Evolutionary conservation across 2,797 vertebrate genomes (phyloP), one percentile per base, ranked within the genome.

Genomic region (Mus caroli): DNA sequence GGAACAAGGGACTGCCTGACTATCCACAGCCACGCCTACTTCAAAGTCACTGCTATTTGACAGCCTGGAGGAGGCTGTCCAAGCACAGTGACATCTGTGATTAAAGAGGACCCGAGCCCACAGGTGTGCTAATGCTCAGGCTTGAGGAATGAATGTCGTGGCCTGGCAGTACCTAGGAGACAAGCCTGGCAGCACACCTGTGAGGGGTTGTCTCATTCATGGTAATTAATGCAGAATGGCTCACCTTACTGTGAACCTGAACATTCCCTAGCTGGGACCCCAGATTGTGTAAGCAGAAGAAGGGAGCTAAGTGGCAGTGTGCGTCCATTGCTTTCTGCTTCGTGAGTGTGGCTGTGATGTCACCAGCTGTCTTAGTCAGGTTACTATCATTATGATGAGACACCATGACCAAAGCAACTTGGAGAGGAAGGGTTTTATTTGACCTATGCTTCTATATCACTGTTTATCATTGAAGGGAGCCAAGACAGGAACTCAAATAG

Each of bases 81-180:
- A 17, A 46, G n/a, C 4, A 0, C 37, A 0, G 26, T 26, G 83
- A 8, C 1, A 0, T 20, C 77, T n/a, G 75, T 28, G 46, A 40
- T 73, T 17, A 4, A 3, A 54, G 64, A 46, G 31, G 52, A 46
- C 28, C 80, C 75, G 15, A 34, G 46, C n/a, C 50, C 14, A 2
- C 34, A 9, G 17, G 4, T 37, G 50, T 28, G 5, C 52, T n/a
- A 8, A 28, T 24, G 3, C 54, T 37, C 6, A 31, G n/a, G 37
- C 37, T 9, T 40, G 0, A 58, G 54, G 1, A 7, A 4, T 22
- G 43, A 7, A 4, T 22, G 43, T 54, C 14, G 9, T 3, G 50
- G 62, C 24, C 67, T 28, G 67, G 50, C 20, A 4, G 52, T 37
- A 28, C 85, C 34, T 54, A 37, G 64, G 34, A 56, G 64, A 3